Evolutionary conservation across 2,113 vertebrate species (phyloP).

Genomic region (Melanostigma gelatinosum): DNA sequence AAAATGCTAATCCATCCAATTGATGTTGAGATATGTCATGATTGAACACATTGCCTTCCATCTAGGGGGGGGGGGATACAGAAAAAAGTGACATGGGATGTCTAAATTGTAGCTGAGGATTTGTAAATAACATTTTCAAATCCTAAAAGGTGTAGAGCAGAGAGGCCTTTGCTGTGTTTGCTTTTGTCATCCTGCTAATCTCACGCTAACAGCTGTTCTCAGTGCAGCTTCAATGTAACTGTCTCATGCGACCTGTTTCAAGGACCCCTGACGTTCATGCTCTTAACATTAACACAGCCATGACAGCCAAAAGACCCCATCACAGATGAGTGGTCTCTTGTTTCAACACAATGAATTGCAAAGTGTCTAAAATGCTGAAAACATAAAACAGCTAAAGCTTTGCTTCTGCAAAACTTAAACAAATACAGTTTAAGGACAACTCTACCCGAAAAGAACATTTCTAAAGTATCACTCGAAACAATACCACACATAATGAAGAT

Average conservation of each 20-base stretch:
- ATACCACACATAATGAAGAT: neutral
- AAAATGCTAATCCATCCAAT: neutral
- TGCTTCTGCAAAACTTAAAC: neutral
- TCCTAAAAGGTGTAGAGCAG: neutral
- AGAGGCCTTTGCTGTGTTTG: slow-evolving; percentile 5
- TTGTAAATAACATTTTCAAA: slow-evolving; percentile 40
- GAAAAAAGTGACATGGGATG: neutral
- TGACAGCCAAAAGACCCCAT: slow-evolving; percentile 2
- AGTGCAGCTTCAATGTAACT: slow-evolving; percentile 3
- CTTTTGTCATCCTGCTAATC: slow-evolving; percentile 32
- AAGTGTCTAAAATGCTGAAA: neutral
- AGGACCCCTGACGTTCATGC: slow-evolving; percentile 23
- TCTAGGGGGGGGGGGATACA: neutral
- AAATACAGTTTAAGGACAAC: neutral
- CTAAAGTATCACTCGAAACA: neutral
- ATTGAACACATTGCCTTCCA: neutral
- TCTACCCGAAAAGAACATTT: neutral
- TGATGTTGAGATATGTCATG: neutral
- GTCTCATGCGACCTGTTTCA: slow-evolving; percentile 46
- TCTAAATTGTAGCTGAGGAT: slow-evolving; percentile 5
- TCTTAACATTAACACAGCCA: slow-evolving; percentile 12
- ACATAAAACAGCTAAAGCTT: neutral
- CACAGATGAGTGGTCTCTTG: neutral
- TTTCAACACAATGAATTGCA: neutral
- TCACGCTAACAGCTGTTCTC: slow-evolving; percentile 19